Evolutionary conservation across 2,113 vertebrate genomes (phyloP).

Genomic region (Ptilonorhynchus violaceus): DNA sequence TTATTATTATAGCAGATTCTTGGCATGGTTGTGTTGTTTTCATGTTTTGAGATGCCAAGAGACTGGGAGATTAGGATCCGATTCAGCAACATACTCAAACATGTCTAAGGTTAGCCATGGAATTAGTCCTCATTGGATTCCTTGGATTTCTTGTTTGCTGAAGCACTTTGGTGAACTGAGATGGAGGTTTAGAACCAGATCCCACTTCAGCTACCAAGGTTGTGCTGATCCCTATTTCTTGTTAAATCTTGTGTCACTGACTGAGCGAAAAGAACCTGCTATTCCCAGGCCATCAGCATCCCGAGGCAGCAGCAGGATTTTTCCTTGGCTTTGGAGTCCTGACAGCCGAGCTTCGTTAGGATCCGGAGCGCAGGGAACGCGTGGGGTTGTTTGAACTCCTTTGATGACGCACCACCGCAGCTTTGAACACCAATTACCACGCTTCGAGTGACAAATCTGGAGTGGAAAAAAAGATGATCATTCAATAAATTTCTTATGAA

Average conservation of each 20-base stretch:
- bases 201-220: background rate
- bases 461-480: constrained; percentile 25
- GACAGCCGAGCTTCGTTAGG: background rate
- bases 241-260: background rate
- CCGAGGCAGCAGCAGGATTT: background rate
- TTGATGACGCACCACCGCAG: background rate
- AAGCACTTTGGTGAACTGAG: background rate
- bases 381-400: background rate
- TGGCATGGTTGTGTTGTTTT: background rate
- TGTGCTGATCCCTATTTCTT: background rate
- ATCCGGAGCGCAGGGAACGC: background rate
- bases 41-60: background rate
- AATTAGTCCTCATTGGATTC: background rate
- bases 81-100: background rate
- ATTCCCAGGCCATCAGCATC: background rate
- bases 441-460: constrained; percentile 49
- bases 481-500: constrained; percentile 76
- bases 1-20: constrained; percentile 1
- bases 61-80: background rate
- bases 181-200: background rate
- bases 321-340: background rate
- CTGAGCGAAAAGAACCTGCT: background rate
- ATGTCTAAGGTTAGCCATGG: background rate
- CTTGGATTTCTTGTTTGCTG: background rate
- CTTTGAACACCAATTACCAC: constrained; percentile 35